phyloP scores from a whole-genome alignment of 2,797 vertebrate species.

The Dermochelys coriacea region DNA sequence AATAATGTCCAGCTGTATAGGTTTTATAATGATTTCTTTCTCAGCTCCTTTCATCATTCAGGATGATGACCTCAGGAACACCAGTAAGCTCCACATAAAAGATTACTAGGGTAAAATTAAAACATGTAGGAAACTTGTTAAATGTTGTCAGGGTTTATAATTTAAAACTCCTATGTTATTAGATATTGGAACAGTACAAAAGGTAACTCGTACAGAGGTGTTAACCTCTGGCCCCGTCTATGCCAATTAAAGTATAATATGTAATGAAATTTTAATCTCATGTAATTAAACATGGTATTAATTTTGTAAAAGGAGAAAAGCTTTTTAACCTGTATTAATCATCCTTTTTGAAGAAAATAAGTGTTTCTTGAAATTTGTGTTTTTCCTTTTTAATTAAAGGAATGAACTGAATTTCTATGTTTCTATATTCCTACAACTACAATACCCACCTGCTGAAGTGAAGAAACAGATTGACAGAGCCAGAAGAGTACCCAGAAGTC shows the following conservation, averaged over 20 bases:
- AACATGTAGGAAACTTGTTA: constrained; percentile 73
- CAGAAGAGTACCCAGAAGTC: too few relatives aligned
- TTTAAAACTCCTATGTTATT: constrained; percentile 72
- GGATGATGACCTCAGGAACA: constrained; percentile 59
- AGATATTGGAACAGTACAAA: constrained; percentile 70
- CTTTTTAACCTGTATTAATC: constrained; percentile 75
- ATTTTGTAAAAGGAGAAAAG: constrained; percentile 74
- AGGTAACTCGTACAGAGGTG: constrained; percentile 58
- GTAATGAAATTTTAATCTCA: constrained; percentile 76
- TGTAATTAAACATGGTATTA: constrained; percentile 77
- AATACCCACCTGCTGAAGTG: too few relatives aligned
- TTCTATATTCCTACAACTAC: too few relatives aligned
- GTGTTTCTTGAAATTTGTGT: constrained; percentile 59
- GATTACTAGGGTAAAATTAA: constrained; percentile 75
- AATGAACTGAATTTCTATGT: constrained; percentile 66
- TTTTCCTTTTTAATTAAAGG: constrained; percentile 73
- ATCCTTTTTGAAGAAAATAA: constrained; percentile 71
- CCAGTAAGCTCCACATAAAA: constrained; percentile 56
- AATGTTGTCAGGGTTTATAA: constrained; percentile 68
- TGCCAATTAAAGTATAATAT: constrained; percentile 73
- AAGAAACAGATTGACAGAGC: too few relatives aligned
- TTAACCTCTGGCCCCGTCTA: constrained; percentile 64
- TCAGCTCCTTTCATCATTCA: constrained; percentile 55
- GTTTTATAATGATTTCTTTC: constrained; percentile 49
- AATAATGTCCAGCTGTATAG: constrained; percentile 4